Base-by-base conservation (phyloP, 2,888 invertebrate species). In the Portevinia maculata region DNA sequence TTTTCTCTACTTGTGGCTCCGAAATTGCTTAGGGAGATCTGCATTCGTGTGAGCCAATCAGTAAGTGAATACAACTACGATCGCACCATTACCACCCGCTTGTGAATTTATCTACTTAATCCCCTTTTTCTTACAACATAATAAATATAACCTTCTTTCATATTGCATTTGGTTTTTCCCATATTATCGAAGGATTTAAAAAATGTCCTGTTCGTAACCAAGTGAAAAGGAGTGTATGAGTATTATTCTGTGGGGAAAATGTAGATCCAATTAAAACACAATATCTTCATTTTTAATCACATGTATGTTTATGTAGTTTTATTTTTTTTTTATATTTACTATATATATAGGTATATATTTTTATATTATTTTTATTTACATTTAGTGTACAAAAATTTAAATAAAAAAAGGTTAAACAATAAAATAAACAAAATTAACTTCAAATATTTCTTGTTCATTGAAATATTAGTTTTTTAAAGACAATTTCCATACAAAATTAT, bases 361-460 rank as follows among this genome's bases (percentile, higher is more conserved):
- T 19, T 50, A 24, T 50, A 17, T 64, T 50, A 32, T 60, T 28
- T 3, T 41, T 81, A 81, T 81, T 76, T 81, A 81, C 81, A 81
- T 60, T 70, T 48, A 76, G 70, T 76, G 74, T 81, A 81, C 81
- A 81, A 81, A 76, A 75, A 67, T 37, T 70, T 55, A 75, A 70
- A 59, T 59, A 37, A 75, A 70, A 34, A 24, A 67, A 64, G 8
- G 11, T 53, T 8, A 75, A 70, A 46, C 65, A 28, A 53, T 69
- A 55, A 60, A 69, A 65, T 44, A n/a, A 60, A 50, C 17, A 11
- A 19, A 21, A 11, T 11, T 21, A 69, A 62, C 50, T 50, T 70
- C 67, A 73, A 41, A 48, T 44, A 59, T 37, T 41, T 28, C 39
- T 39, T 19, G 28, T 41, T 52, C n/a, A 4, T 44, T 50, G 24